phyloP scores from a whole-genome alignment of 92 coral and sea anemone genomes.

The Zoanthus solanderi region DNA sequence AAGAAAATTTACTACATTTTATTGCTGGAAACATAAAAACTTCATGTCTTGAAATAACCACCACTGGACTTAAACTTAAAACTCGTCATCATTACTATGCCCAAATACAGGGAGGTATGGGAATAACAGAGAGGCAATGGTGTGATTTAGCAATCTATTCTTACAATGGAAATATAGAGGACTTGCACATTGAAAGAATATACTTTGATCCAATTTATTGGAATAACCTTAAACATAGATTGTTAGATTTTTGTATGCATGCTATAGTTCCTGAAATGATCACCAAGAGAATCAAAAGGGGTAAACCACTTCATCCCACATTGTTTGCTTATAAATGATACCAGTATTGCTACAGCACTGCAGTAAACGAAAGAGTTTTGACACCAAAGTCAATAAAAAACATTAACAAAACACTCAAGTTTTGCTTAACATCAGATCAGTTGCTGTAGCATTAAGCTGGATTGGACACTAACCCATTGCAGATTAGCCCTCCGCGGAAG shows the following conservation, averaged over 20 bases:
- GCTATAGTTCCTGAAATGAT: slow-evolving; percentile 56
- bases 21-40: too few relatives aligned
- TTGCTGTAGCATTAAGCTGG: too few relatives aligned
- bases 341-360: neutral
- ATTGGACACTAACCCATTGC: too few relatives aligned
- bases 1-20: too few relatives aligned
- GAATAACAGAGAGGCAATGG: slow-evolving; percentile 39
- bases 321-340: slow-evolving; percentile 15
- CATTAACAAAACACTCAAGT: neutral
- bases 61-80: neutral
- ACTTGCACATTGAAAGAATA: slow-evolving; percentile 54
- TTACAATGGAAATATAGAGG: neutral
- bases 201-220: slow-evolving; percentile 58
- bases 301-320: slow-evolving; percentile 8
- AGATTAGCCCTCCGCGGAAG: too few relatives aligned
- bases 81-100: slow-evolving; percentile 48
- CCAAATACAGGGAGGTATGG: slow-evolving; percentile 32
- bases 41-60: neutral
- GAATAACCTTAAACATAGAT: slow-evolving; percentile 38
- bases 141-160: slow-evolving; percentile 59
- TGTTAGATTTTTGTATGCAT: slow-evolving; percentile 50
- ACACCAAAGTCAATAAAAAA: neutral
- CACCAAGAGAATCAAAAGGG: slow-evolving; percentile 28
- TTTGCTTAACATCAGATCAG: too few relatives aligned
- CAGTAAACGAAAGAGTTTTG: neutral